Evolutionary conservation across 2,797 vertebrate genomes (phyloP).

Genomic region (Erpetoichthys calabaricus): DNA sequence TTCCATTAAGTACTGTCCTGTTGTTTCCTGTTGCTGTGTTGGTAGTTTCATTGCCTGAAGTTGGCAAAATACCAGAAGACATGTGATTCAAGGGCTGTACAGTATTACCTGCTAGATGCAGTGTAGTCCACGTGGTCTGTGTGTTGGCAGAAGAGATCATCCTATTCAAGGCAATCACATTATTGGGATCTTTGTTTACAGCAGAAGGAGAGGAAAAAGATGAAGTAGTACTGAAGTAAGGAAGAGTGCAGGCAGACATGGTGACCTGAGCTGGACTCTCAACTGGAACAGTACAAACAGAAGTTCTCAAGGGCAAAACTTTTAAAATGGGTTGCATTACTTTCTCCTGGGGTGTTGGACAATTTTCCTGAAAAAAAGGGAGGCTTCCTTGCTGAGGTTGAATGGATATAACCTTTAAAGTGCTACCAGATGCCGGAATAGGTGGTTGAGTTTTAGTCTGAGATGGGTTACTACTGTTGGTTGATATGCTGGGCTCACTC

Average conservation of each 20-base stretch:
- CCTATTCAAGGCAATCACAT: conserved; percentile 51
- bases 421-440: conserved; percentile 26
- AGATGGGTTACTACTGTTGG: not conserved
- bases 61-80: conserved; percentile 43
- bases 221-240: conserved; percentile 44
- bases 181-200: conserved; percentile 43
- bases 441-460: conserved; percentile 25
- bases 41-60: conserved; percentile 35
- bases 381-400: conserved; percentile 21
- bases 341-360: conserved; percentile 12
- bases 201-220: conserved; percentile 40
- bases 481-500: conserved; percentile 19
- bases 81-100: conserved; percentile 73
- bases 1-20: not conserved
- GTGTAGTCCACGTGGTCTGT: conserved; percentile 92
- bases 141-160: conserved; percentile 75
- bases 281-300: conserved; percentile 30
- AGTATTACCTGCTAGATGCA: conserved; percentile 85
- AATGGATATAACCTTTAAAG: conserved; percentile 22
- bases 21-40: conserved; percentile 19
- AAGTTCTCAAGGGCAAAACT: conserved; percentile 32
- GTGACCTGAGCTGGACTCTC: conserved; percentile 32
- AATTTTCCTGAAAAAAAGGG: conserved; percentile 18
- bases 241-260: conserved; percentile 23
- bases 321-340: conserved; percentile 12